Evolutionary conservation across 1,140 invertebrate genomes (phyloP).

Genomic region (Pseudomyrmex flavicornis): DNA sequence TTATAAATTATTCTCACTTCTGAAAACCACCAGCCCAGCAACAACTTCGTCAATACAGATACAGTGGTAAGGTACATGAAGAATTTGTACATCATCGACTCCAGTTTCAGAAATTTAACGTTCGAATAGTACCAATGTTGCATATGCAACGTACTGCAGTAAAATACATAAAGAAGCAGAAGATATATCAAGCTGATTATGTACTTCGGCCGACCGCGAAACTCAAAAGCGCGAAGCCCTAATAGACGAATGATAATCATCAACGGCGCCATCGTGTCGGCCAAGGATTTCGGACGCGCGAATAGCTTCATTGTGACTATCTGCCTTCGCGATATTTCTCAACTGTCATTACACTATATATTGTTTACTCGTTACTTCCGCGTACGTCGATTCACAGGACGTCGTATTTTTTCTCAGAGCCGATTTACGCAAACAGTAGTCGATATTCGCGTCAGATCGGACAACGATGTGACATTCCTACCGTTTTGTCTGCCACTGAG

Average conservation of each 20-base stretch:
- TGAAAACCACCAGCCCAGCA: slow-evolving; percentile 22
- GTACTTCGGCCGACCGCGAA: not conserved
- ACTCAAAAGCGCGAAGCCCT: not conserved
- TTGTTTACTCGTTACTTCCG: not conserved
- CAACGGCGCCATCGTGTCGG: not conserved
- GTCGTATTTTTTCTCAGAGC: not conserved
- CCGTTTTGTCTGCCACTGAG: not conserved
- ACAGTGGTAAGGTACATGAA: not conserved
- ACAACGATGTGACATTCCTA: not conserved
- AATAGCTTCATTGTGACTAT: slow-evolving; percentile 17
- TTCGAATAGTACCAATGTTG: not conserved
- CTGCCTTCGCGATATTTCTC: not conserved
- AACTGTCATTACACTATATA: not conserved
- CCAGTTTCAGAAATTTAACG: not conserved
- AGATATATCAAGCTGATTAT: slow-evolving; percentile 22
- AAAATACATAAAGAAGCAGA: not conserved
- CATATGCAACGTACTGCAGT: not conserved
- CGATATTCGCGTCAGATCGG: not conserved
- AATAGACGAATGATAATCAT: not conserved
- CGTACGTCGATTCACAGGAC: not conserved
- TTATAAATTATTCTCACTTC: slow-evolving; percentile 45
- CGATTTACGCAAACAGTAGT: not conserved
- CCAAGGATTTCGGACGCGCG: not conserved
- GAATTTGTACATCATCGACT: not conserved
- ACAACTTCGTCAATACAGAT: not conserved